Conservation (phyloP, 2,113 vertebrate species). For the Tychaedon coryphoeus region DNA sequence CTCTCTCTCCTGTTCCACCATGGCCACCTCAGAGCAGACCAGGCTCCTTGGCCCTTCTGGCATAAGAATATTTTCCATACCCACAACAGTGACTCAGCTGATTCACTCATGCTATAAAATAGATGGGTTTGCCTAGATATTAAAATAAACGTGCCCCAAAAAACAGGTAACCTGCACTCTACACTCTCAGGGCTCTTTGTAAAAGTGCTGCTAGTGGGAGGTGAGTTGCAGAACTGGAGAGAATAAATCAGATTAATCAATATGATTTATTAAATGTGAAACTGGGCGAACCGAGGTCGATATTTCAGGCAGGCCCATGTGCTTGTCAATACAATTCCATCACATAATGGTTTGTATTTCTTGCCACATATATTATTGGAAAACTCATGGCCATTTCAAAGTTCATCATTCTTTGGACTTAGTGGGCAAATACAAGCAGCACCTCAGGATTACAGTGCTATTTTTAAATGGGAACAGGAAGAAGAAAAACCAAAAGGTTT, state of each 20-base stretch:
- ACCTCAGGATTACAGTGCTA: accelerated
- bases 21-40: background rate
- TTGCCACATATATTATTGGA: background rate
- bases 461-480: background rate
- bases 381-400: background rate
- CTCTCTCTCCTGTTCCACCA: background rate
- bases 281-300: accelerated
- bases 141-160: background rate
- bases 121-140: background rate
- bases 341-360: accelerated
- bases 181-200: background rate
- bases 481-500: background rate
- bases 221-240: background rate
- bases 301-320: background rate
- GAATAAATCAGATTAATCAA: background rate
- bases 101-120: accelerated
- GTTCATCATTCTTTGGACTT: background rate
- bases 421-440: background rate
- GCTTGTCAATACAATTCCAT: background rate
- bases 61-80: background rate
- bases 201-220: background rate
- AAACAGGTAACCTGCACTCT: accelerated
- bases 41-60: accelerated
- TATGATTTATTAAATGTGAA: background rate
- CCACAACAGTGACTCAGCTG: background rate